Conservation (phyloP, 2,113 vertebrate genomes). For the Hippocampus mohnikei region DNA sequence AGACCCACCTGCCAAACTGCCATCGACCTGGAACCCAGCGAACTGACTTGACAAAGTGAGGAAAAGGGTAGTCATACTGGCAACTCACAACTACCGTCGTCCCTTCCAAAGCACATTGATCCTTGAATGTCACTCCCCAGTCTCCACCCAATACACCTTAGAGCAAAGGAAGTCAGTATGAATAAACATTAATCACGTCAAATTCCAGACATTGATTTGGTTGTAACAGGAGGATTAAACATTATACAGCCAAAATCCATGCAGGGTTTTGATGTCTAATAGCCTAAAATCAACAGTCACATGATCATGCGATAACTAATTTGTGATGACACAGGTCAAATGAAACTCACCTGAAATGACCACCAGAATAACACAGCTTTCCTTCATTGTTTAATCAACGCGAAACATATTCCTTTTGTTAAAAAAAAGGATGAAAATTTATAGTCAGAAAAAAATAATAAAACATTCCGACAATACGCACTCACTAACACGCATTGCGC, state of each 20-base stretch:
- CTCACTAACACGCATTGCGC: not conserved
- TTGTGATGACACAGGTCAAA: not conserved
- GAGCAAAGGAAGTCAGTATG: not conserved
- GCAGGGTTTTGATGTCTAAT: slow-evolving; percentile 1
- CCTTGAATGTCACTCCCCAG: slow-evolving; percentile 27
- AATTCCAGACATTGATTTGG: too few relatives aligned
- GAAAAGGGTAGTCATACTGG: slow-evolving; percentile 29
- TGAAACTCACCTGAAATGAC: slow-evolving; percentile 24
- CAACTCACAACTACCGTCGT: slow-evolving; percentile 42
- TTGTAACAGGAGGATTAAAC: too few relatives aligned
- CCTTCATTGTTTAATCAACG: slow-evolving; percentile 46
- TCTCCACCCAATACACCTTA: slow-evolving; percentile 42
- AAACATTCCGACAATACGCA: not conserved
- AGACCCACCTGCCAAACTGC: accelerated
- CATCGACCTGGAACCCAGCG: not conserved
- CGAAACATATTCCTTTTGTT: not conserved
- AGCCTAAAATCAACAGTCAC: not conserved
- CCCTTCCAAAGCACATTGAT: slow-evolving; percentile 48
- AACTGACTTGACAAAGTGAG: not conserved
- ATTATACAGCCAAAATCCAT: not conserved
- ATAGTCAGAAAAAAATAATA: not conserved
- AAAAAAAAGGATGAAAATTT: not conserved
- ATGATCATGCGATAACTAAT: not conserved
- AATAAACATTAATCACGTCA: not conserved
- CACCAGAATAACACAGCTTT: slow-evolving; percentile 21